Evolutionary conservation across 2,113 vertebrate species (phyloP).

Genomic region (Apteryx owenii): DNA sequence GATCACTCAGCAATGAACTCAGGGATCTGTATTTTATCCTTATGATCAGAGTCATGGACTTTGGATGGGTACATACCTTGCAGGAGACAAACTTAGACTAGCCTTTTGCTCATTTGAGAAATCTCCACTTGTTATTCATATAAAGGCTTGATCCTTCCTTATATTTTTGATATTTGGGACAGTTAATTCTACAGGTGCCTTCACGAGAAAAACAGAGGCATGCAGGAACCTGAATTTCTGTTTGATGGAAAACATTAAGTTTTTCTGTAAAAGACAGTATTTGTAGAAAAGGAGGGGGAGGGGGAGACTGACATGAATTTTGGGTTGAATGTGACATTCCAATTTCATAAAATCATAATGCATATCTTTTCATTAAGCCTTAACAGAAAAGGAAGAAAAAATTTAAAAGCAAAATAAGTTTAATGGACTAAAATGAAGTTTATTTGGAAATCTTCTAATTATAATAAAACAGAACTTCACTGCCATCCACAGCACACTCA

Average conservation of each 20-base stretch:
- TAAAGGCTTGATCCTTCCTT: not conserved
- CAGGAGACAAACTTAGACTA: too few species aligned
- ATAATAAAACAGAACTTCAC: not conserved
- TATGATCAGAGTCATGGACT: not conserved
- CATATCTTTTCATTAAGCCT: not conserved
- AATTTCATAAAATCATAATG: fast-evolving
- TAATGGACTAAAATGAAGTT: not conserved
- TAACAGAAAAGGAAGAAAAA: not conserved
- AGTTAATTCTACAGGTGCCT: fast-evolving
- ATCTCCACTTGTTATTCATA: not conserved
- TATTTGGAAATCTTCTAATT: not conserved
- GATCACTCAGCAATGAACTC: not conserved
- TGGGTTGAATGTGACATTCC: not conserved
- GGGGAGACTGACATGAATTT: not conserved
- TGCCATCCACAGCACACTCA: not conserved
- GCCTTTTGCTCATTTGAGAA: not conserved
- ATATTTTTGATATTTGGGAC: fast-evolving
- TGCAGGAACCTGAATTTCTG: not conserved
- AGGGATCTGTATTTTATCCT: not conserved
- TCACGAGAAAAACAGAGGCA: fast-evolving
- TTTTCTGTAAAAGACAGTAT: not conserved
- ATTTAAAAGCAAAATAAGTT: not conserved
- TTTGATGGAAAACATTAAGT: not conserved
- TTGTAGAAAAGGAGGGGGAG: not conserved
- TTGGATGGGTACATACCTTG: not conserved